Evolutionary conservation across 2,797 vertebrate species (phyloP), one percentile per base, ranked within the genome.

Genomic region (Megalops cyprinoides): DNA sequence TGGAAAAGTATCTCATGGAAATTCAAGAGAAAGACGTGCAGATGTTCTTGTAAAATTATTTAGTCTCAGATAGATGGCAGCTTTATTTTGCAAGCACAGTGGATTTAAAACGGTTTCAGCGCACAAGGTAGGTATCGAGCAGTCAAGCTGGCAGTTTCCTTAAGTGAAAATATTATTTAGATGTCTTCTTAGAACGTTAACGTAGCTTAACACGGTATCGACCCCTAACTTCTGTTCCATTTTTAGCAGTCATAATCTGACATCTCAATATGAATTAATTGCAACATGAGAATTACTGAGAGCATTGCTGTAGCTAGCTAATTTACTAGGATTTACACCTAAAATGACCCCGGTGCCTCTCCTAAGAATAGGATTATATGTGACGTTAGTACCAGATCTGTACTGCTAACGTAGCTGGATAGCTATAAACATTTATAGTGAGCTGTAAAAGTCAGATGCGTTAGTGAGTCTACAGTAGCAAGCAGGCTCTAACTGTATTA

Each of bases 311-410:
- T 55, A 34, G 51, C 31, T 14, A 46, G 51, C 31, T 14, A 46
- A 74, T 76, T 76, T 76, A 34, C 48, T 37, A 37, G 53, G 53
- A 77, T 77, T 77, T 77, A 76, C 51, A 76, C 74, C 48, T 55
- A 58, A 77, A 77, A 58, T 34, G 23, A 77, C 76, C 76, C 75
- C 55, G 37, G 20, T 51, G 31, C 49, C 28, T 77, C 48, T 58
- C 60, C 49, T 77, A n/a, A 25, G 37, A 42, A 39, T 42, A 39
- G 3, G 76, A 39, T 20, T 77, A 60, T 51, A 7, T 55, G 37
- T 14, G 51, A 39, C 34, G 39, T 37, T 77, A 56, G 39, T 58
- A 20, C 8, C 34, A 39, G 23, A 60, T 77, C 53, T 14, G n/a
- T 23, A 42, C 5, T 34, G 14, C 65, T 9, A 4, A 14, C 12